Evolutionary conservation across 2,888 invertebrate species (phyloP).

Genomic region (Conops quadrifasciatus): DNA sequence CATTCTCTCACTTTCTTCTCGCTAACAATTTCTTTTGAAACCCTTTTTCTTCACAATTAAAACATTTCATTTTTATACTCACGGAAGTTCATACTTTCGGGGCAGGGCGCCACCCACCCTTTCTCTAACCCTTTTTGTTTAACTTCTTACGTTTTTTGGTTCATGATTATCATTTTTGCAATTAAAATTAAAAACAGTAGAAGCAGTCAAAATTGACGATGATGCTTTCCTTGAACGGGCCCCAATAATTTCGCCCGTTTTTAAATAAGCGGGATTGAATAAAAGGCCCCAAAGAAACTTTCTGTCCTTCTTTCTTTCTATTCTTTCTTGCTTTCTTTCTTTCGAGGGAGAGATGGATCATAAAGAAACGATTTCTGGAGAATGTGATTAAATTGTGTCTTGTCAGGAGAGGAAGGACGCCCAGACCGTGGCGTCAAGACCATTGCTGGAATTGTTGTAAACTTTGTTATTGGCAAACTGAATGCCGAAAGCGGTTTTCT

Average conservation of each 20-base stretch:
- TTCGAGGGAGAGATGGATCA: background rate
- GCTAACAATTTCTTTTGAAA: background rate
- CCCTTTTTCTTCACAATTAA: too few relatives aligned
- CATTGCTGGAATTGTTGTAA: too few relatives aligned
- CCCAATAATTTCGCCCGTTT: background rate
- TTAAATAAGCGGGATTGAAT: too few relatives aligned
- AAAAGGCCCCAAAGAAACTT: background rate
- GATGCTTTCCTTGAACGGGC: background rate
- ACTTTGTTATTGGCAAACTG: background rate
- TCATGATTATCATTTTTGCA: background rate
- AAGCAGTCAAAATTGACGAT: too few relatives aligned
- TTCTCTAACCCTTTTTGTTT: too few relatives aligned
- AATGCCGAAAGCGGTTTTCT: background rate
- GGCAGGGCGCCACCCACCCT: too few relatives aligned
- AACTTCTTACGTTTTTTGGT: too few relatives aligned
- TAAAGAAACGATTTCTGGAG: background rate
- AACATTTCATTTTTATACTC: too few relatives aligned
- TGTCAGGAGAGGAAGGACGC: background rate
- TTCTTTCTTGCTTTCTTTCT: background rate
- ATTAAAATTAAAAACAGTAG: constrained; percentile 4
- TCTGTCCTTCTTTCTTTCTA: background rate
- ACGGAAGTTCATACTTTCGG: too few relatives aligned
- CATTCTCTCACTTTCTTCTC: too few relatives aligned
- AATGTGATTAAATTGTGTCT: background rate
- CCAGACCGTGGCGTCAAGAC: background rate